phyloP scores from a whole-genome alignment of 2,888 invertebrate genomes.

The Leptura quadrifasciata region DNA sequence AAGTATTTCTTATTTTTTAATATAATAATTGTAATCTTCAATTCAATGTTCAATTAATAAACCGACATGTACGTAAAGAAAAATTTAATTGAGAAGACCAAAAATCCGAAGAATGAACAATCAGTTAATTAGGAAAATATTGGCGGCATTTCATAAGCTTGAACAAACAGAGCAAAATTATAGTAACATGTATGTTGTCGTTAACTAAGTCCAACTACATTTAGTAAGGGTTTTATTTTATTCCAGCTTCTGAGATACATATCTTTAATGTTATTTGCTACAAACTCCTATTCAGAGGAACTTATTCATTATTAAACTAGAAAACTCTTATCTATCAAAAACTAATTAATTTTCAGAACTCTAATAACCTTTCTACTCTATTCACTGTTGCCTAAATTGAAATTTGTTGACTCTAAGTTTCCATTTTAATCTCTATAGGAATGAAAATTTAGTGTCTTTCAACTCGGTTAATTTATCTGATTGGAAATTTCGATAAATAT shows the following conservation, averaged over 20 bases:
- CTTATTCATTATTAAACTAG: not conserved
- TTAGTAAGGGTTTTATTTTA: not conserved
- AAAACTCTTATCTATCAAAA: not conserved
- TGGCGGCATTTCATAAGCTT: too few species aligned
- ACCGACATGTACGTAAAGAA: too few species aligned
- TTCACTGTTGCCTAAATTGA: constrained; percentile 3
- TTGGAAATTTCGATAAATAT: constrained; percentile 32
- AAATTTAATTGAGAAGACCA: too few species aligned
- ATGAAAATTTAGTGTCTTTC: constrained; percentile 13
- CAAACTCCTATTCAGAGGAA: not conserved
- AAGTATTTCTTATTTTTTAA: too few species aligned
- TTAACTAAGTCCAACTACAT: not conserved
- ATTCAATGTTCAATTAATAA: too few species aligned
- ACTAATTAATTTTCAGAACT: constrained; percentile 3
- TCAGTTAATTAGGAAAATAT: too few species aligned
- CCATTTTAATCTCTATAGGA: not conserved
- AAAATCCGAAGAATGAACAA: too few species aligned
- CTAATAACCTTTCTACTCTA: not conserved
- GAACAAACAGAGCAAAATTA: too few species aligned
- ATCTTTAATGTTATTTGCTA: not conserved
- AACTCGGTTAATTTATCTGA: constrained; percentile 27
- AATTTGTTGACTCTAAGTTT: not conserved
- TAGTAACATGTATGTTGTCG: too few species aligned
- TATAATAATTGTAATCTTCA: too few species aligned
- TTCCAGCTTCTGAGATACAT: not conserved